Percentiles rank a stretch among this genome's conserved stretches.
Evolutionary conservation across 2,888 invertebrate genomes (phyloP).

Genomic region (Xylophagus ater): DNA sequence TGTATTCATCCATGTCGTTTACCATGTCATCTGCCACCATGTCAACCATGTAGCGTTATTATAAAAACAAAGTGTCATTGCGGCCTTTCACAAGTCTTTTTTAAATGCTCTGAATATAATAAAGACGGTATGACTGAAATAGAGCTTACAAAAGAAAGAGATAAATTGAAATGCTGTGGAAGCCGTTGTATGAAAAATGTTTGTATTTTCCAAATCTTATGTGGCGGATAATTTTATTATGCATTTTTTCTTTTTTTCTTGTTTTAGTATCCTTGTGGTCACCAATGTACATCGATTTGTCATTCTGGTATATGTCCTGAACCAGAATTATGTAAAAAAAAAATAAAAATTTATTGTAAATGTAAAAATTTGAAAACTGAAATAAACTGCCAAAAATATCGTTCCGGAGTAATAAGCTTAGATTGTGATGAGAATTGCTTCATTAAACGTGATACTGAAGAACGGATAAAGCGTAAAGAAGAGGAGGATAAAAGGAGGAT

Average conservation of each 20-base stretch:
- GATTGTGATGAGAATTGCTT: conserved; percentile 55
- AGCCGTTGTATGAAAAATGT: conserved; percentile 79
- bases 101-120: conserved; percentile 60
- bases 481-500: conserved; percentile 43
- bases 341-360: conserved; percentile 63
- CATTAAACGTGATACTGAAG: conserved; percentile 45
- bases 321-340: conserved; percentile 60
- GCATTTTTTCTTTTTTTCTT: conserved; percentile 9
- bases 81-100: conserved; percentile 59
- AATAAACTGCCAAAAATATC: conserved; percentile 52
- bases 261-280: conserved; percentile 66
- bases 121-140: conserved; percentile 40
- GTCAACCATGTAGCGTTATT: conserved; percentile 61
- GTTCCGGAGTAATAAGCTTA: conserved; percentile 34
- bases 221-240: not conserved
- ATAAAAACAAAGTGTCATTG: conserved; percentile 73
- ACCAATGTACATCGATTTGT: conserved; percentile 63
- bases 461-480: conserved; percentile 41
- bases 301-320: conserved; percentile 61
- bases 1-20: conserved; percentile 65
- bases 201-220: too few species aligned
- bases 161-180: conserved; percentile 48
- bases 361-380: conserved; percentile 71
- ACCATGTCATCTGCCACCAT: conserved; percentile 61
- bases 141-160: conserved; percentile 30